Base-by-base conservation (phyloP, 2,797 vertebrate species). In the Helostoma temminkii region DNA sequence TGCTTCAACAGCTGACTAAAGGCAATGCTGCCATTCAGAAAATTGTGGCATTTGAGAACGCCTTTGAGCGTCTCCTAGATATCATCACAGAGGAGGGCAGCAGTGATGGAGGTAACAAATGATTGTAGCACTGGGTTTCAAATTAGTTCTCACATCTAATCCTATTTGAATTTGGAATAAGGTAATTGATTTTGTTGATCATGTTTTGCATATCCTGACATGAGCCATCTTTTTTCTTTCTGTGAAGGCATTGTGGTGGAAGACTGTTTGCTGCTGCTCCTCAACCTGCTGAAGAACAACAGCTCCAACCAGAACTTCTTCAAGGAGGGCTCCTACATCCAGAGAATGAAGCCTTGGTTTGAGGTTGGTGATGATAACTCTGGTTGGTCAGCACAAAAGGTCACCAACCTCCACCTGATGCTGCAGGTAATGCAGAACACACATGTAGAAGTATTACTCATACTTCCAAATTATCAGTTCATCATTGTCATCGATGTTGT, bases 301-400 rank as follows among this genome's bases (percentile, higher is more conserved):
- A 99, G 97, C 91, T 99, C 98, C 86, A 99, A 99, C 89, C 98
- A 99, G 92, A 99, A 99, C 87, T 99, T 99, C 91, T 99, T 99
- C 90, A 99, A 99, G 80, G 98, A 99, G 92, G 98, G 98, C 64
- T 99, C 98, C 0, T 99, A 98, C 89, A 97, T 99, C 68, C 97
- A 99, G 82, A 95, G 95, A 50, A 99, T 99, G 98, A 99, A 97
- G 86, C 96, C 97, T 5, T 99, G 98, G 98, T 99, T 99, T 86
- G 97, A 99, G 83, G 97, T 99, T 45, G 95, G 96, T 2, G 97
- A 99, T 41, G 98, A 99, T 86, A 99, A 97, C 87, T 96, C 96
- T 1, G 97, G 97, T 57, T 99, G 98, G 98, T 98, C 97, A 1
- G 98, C 98, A 1, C 98, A 99, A 89, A 99, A 99, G 88, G 98